Base-by-base conservation (phyloP, 2,888 invertebrate genomes). In the Ditylenchus weischeri region DNA sequence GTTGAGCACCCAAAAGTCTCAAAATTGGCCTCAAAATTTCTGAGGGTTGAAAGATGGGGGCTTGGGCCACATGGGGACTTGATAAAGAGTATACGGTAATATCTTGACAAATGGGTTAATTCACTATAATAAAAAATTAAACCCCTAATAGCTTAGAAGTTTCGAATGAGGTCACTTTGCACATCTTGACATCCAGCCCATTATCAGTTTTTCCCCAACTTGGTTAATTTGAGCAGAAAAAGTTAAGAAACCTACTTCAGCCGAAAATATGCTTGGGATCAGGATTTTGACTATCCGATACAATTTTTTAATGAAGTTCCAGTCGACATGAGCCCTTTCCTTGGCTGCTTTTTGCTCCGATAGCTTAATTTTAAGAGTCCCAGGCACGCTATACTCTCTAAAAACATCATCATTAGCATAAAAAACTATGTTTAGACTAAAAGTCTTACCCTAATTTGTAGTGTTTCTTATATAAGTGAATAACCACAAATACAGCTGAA, bases 291-390 rank as follows among this genome's bases (percentile, higher is more conserved):
- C 48, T 15, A 78, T 73, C 18, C 72, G 60, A 18, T 54, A 63
- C 13, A 78, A 62, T 80, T 43, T 78, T 72, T 83, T 84, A 65
- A 71, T 68, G 72, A 75, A 75, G 7, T 80, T 79, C 36, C 64
- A 70, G 76, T 85, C 84, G 29, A 85, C 84, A 50, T 84, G 84
- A 18, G 85, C 84, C 64, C 78, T 72, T 21, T 72, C 70, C 23
- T 64, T 63, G 38, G 65, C 66, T 23, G 67, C 70, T 59, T 65
- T 75, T 19, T 69, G 62, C 11, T 61, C 57, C 23, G 62, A 57
- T 59, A 68, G 63, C 36, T 66, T 70, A 36, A 62, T 35, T 35
- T 51, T 29, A n/a, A 65, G 38, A 43, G 43, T 43, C 7, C 65
- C 43, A 7, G 47, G 35, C 21, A 23, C 48, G 15, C 61, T 66